phyloP scores from a whole-genome alignment of 1,140 invertebrate species.

The Habropoda laboriosa region DNA sequence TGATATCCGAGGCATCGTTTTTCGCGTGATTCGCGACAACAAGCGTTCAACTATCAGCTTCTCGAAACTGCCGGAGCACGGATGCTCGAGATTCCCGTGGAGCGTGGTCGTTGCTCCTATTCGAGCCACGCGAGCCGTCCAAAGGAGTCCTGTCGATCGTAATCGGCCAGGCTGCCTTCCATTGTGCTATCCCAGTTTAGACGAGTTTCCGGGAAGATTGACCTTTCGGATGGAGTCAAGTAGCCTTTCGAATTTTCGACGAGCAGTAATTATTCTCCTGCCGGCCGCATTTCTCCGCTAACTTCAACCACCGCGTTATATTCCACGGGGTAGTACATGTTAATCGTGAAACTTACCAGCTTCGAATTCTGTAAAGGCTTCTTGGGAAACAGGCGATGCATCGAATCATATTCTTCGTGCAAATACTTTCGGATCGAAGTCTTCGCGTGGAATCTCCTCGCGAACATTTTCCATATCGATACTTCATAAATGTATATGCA shows the following conservation, averaged over 20 bases:
- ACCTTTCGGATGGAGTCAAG: slow-evolving; percentile 54
- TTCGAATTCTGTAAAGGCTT: background rate
- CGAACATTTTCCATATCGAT: too few species aligned
- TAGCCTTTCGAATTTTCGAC: slow-evolving; percentile 48
- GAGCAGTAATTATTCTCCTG: slow-evolving; percentile 39
- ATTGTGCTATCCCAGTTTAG: slow-evolving; percentile 27
- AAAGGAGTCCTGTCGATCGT: slow-evolving; percentile 39
- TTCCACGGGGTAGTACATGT: background rate
- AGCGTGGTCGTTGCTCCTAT: slow-evolving; percentile 12
- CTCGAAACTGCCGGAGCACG: background rate
- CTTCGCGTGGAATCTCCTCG: background rate
- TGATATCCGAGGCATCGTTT: background rate
- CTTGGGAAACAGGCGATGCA: background rate
- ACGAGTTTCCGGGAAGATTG: slow-evolving; percentile 45
- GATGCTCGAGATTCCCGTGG: slow-evolving; percentile 15
- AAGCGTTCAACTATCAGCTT: slow-evolving; percentile 9
- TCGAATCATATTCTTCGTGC: background rate
- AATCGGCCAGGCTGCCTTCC: slow-evolving; percentile 37
- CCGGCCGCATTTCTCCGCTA: background rate
- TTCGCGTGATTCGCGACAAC: background rate
- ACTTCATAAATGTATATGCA: too few species aligned
- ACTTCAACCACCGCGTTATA: background rate
- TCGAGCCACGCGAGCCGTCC: slow-evolving; percentile 1
- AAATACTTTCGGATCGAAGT: background rate
- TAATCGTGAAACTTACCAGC: slow-evolving; percentile 9